Evolutionary conservation across 2,113 vertebrate genomes (phyloP).

Genomic region (Xiphorhynchus elegans): DNA sequence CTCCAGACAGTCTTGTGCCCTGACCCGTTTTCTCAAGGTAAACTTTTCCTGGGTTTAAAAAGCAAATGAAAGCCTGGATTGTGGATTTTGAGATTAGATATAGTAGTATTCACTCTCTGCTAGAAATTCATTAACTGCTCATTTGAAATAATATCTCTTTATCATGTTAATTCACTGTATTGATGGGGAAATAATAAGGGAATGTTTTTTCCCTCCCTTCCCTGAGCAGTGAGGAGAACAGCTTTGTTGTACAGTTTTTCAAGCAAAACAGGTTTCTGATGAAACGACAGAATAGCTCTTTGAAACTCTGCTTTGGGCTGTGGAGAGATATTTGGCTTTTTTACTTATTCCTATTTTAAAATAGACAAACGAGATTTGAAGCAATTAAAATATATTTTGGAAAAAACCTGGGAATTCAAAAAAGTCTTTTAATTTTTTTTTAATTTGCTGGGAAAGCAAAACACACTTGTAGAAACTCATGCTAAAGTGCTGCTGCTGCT

Average conservation of each 20-base stretch:
- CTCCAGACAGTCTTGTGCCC: neutral
- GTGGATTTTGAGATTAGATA: neutral
- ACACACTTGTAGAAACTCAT: fast-evolving
- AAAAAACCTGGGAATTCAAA: neutral
- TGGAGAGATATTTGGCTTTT: neutral
- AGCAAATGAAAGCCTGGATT: neutral
- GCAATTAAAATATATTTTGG: neutral
- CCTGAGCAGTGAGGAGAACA: neutral
- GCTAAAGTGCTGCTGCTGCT: neutral
- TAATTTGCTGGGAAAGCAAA: neutral
- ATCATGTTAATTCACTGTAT: neutral
- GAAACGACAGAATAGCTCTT: neutral
- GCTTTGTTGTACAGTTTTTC: neutral
- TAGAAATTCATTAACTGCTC: neutral
- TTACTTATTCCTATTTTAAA: neutral
- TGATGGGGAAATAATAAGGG: neutral
- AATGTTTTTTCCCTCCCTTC: neutral
- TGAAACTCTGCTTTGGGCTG: neutral
- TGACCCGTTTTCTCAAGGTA: neutral
- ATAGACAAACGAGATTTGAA: neutral
- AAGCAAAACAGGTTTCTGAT: neutral
- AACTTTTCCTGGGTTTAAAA: neutral
- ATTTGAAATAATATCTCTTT: neutral
- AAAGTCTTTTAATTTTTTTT: too few species aligned
- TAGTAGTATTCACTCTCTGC: neutral